Evolutionary conservation across 2,888 invertebrate species (phyloP).

Genomic region (Nowickia ferox): DNA sequence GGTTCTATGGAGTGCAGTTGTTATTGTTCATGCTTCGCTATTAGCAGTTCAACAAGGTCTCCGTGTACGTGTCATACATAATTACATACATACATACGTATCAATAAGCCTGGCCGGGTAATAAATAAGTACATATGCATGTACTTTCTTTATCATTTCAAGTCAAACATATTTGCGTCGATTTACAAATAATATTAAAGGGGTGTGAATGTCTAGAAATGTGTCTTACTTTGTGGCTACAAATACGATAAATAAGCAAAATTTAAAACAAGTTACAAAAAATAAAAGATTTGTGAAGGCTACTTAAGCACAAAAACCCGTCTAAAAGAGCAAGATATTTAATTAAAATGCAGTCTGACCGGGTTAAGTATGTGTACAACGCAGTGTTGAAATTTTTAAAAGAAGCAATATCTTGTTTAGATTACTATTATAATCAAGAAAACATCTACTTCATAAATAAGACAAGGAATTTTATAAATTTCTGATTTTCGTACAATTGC

Average conservation of each 20-base stretch:
- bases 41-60: conserved; percentile 50
- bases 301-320: conserved; percentile 51
- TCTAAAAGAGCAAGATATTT: conserved; percentile 46
- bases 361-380: conserved; percentile 14
- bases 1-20: conserved; percentile 54
- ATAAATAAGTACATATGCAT: conserved; percentile 6
- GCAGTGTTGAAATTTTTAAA: conserved; percentile 11
- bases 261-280: conserved; percentile 21
- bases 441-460: too few species aligned
- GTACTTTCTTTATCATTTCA: conserved; percentile 59
- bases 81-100: conserved; percentile 1
- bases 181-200: conserved; percentile 16
- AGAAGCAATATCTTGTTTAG: not conserved
- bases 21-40: conserved; percentile 30
- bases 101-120: conserved; percentile 6
- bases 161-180: conserved; percentile 8
- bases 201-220: conserved; percentile 49
- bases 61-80: conserved; percentile 25
- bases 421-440: too few species aligned
- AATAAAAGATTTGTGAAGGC: conserved; percentile 42
- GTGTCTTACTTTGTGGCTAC: not conserved
- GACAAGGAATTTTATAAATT: too few species aligned
- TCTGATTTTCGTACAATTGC: too few species aligned
- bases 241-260: conserved; percentile 24
- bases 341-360: conserved; percentile 34